A percentile compares a stretch with the other conserved stretches of the same genome.
Evolutionary conservation across 2,888 invertebrate species (phyloP).

Genomic region (Ormyrus nitidulus): DNA sequence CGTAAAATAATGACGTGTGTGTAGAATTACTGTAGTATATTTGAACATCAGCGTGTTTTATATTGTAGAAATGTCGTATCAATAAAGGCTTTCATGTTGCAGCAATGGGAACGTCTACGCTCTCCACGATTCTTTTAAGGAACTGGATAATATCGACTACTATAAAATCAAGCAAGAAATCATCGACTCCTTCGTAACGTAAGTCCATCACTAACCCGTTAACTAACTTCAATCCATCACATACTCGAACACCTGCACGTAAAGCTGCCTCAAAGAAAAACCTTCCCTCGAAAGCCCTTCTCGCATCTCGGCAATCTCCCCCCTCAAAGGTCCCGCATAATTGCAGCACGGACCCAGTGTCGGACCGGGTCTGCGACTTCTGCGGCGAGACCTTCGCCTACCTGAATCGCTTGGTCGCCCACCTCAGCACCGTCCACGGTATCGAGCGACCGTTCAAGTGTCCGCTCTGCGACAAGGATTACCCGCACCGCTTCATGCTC

Average conservation of each 20-base stretch:
- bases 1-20: too few species aligned
- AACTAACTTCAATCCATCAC: too few species aligned
- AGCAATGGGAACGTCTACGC: constrained; percentile 38
- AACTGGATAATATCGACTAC: constrained; percentile 57
- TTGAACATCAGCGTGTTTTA: too few species aligned
- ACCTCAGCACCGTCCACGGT: constrained; percentile 65
- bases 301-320: too few species aligned
- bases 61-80: neutral
- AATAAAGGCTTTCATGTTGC: constrained; percentile 39
- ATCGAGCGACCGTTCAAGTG: constrained; percentile 69
- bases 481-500: constrained; percentile 68
- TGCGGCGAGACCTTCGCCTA: constrained; percentile 68
- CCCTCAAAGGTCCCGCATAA: neutral
- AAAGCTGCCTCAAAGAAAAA: too few species aligned
- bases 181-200: constrained; percentile 47
- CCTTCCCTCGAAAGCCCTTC: too few species aligned
- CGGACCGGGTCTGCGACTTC: constrained; percentile 64
- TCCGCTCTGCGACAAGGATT: constrained; percentile 65
- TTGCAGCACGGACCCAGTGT: constrained; percentile 55
- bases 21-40: too few species aligned
- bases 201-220: constrained; percentile 16
- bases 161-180: constrained; percentile 48
- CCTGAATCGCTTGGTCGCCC: constrained; percentile 67
- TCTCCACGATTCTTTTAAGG: constrained; percentile 47
- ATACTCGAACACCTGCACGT: too few species aligned